A percentile compares a stretch with the other conserved stretches of the same genome.
phyloP scores from a whole-genome alignment of 2,888 invertebrate species.

The Cephus rjabovi region DNA sequence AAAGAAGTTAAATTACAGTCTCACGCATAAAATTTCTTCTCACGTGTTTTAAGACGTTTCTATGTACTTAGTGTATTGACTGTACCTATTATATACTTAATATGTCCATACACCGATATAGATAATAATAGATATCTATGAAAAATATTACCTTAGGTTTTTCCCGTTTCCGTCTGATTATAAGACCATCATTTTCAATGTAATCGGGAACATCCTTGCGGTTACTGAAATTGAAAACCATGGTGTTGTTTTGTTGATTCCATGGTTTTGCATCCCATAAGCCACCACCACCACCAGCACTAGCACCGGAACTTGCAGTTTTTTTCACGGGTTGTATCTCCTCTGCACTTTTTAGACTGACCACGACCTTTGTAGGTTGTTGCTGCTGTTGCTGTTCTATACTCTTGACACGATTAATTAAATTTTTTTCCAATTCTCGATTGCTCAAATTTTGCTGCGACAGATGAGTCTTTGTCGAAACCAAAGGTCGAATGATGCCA shows the following conservation, averaged over 20 bases:
- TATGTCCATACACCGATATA: not conserved
- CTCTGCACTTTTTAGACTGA: slow-evolving; percentile 63
- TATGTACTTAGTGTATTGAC: not conserved
- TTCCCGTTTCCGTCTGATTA: slow-evolving; percentile 76
- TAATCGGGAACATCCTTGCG: slow-evolving; percentile 91
- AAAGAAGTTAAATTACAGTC: slow-evolving; percentile 22
- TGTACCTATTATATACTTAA: not conserved
- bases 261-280: slow-evolving; percentile 67
- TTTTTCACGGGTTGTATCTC: slow-evolving; percentile 62
- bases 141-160: slow-evolving; percentile 77
- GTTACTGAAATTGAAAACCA: slow-evolving; percentile 89
- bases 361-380: slow-evolving; percentile 65
- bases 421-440: slow-evolving; percentile 77
- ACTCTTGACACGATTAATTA: slow-evolving; percentile 76
- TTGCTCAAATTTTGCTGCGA: slow-evolving; percentile 69
- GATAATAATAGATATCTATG: not conserved
- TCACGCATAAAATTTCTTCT: not conserved
- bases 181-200: slow-evolving; percentile 88
- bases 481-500: slow-evolving; percentile 69
- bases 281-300: slow-evolving; percentile 36
- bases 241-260: slow-evolving; percentile 75
- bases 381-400: slow-evolving; percentile 60
- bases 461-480: slow-evolving; percentile 63
- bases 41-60: not conserved
- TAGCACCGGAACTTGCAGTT: slow-evolving; percentile 27